Percentiles rank a stretch among this genome's conserved stretches.
phyloP scores from a whole-genome alignment of 64 coral and sea anemone genomes.

The Hydrozoanthus tunicans region DNA sequence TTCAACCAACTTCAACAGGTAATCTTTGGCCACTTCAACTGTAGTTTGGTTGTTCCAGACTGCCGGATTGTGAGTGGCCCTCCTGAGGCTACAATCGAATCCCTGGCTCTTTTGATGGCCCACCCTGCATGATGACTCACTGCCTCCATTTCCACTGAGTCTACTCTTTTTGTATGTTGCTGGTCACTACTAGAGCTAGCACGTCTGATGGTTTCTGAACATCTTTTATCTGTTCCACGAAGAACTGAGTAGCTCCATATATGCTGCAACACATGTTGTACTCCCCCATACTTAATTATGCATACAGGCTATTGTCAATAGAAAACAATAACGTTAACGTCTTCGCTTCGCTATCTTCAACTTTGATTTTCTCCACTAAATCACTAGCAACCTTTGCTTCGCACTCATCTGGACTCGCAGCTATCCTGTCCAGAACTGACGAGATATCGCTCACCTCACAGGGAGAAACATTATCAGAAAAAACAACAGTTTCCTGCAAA shows the following conservation, averaged over 20 bases:
- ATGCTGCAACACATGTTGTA: neutral
- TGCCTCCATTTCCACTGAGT: constrained; percentile 8
- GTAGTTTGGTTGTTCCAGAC: no score
- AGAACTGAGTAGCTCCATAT: neutral
- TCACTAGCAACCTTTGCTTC: no score
- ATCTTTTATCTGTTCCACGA: constrained; percentile 7
- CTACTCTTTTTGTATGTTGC: neutral
- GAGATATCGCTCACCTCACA: no score
- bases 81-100: neutral
- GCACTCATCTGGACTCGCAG: no score
- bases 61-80: neutral
- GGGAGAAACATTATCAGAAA: no score
- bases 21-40: constrained; percentile 1
- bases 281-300: no score
- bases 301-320: no score
- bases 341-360: no score
- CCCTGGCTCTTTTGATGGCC: constrained; percentile 33
- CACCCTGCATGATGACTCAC: neutral
- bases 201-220: neutral
- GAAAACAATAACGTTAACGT: no score
- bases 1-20: neutral
- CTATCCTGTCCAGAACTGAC: no score
- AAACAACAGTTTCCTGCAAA: no score
- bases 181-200: neutral
- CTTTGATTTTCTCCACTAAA: no score